Conservation (phyloP, 2,113 vertebrate species). For the Paedocypris sp. region DNA sequence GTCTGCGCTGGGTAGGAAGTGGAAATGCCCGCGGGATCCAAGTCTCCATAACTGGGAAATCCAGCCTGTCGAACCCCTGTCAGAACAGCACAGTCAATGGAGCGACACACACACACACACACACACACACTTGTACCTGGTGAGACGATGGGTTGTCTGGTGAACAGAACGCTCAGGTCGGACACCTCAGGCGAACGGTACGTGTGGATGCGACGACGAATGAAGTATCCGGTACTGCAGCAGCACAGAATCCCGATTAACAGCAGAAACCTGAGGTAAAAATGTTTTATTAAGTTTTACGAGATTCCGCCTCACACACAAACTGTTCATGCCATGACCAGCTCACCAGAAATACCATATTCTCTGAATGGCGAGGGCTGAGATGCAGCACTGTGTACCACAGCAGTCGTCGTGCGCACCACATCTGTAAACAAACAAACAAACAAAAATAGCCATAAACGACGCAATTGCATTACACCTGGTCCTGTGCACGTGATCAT, state of each 20-base stretch:
- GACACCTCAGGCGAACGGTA: slow-evolving; percentile 64
- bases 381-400: slow-evolving; percentile 71
- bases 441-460: too few species aligned
- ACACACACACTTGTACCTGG: slow-evolving; percentile 53
- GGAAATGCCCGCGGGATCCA: slow-evolving; percentile 56
- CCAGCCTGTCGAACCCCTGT: slow-evolving; percentile 59
- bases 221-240: slow-evolving; percentile 72
- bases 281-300: too few species aligned
- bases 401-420: slow-evolving; percentile 76
- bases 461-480: too few species aligned
- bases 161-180: slow-evolving; percentile 70
- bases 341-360: slow-evolving; percentile 81
- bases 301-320: too few species aligned
- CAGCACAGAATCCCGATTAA: slow-evolving; percentile 76
- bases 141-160: slow-evolving; percentile 57
- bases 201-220: slow-evolving; percentile 68
- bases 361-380: slow-evolving; percentile 69
- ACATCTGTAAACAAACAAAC: slow-evolving; percentile 51
- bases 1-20: slow-evolving; percentile 68
- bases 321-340: not conserved
- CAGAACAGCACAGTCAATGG: slow-evolving; percentile 29
- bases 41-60: slow-evolving; percentile 64
- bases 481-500: too few species aligned
- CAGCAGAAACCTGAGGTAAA: slow-evolving; percentile 74
- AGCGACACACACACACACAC: not conserved